phyloP scores from a whole-genome alignment of 1,140 invertebrate species.

The Papilio polytes region DNA sequence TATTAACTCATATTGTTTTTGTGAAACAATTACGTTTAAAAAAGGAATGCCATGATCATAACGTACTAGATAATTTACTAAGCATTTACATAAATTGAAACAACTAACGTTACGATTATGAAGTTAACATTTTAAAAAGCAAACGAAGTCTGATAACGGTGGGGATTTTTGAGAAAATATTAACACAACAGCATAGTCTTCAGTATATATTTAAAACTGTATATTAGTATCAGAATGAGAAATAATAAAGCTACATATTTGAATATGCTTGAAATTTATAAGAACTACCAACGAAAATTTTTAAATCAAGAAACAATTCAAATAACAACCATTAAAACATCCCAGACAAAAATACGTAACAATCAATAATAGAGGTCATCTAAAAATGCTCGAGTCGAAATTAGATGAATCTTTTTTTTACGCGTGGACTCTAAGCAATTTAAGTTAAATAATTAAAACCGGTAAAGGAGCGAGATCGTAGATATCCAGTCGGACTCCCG shows the following conservation, averaged over 20 bases:
- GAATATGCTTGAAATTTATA: not conserved
- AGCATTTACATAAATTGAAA: not conserved
- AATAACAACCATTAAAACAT: not conserved
- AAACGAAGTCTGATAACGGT: not conserved
- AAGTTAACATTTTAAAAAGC: not conserved
- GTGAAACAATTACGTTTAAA: not conserved
- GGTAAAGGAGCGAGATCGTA: conserved; percentile 63
- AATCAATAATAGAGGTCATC: not conserved
- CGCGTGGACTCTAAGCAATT: conserved; percentile 52
- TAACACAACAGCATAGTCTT: no score
- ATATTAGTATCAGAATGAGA: no score
- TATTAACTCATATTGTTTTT: no score
- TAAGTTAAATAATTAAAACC: conserved; percentile 74
- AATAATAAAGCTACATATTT: not conserved
- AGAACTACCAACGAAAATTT: not conserved
- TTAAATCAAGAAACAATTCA: not conserved
- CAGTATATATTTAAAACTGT: no score
- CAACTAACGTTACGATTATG: not conserved
- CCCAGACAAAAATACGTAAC: not conserved
- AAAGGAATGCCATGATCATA: not conserved
- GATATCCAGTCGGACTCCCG: conserved; percentile 68
- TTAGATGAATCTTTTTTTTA: conserved; percentile 11
- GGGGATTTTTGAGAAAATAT: no score
- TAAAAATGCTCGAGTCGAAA: not conserved
- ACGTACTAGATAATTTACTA: not conserved